A percentile compares a stretch with the other conserved stretches of the same genome.
Conservation (phyloP, 1,140 invertebrate genomes). For the Drosophila carrolli region DNA sequence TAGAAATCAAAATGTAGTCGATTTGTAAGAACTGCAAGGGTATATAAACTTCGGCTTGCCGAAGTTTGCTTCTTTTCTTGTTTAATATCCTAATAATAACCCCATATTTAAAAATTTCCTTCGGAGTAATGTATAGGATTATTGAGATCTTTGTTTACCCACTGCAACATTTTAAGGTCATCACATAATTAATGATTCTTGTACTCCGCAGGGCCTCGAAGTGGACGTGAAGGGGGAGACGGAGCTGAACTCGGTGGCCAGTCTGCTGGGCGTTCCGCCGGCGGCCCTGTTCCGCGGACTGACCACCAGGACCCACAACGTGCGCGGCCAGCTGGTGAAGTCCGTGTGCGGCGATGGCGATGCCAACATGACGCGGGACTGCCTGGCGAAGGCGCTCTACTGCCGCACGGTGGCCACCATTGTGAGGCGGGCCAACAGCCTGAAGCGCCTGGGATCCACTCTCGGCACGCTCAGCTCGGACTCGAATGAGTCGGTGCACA, state of each 20-base stretch:
- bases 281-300: constrained; percentile 92
- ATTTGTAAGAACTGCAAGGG: no score
- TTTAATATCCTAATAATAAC: no score
- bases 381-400: constrained; percentile 96
- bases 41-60: no score
- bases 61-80: no score
- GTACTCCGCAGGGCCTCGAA: constrained; percentile 86
- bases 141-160: no score
- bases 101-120: no score
- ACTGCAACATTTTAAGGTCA: no score
- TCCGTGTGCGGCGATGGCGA: constrained; percentile 93
- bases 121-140: no score
- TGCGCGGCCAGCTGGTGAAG: constrained; percentile 92
- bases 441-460: constrained; percentile 94
- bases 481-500: constrained; percentile 95
- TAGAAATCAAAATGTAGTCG: no score
- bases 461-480: constrained; percentile 95
- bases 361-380: constrained; percentile 94
- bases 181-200: neutral
- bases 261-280: constrained; percentile 91
- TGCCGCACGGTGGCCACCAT: constrained; percentile 98
- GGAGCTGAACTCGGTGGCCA: constrained; percentile 93
- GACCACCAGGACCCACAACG: constrained; percentile 93
- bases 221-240: constrained; percentile 91
- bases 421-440: constrained; percentile 95